These are phyloP conservation scores for Armadillidium nasatum DNA, from an alignment of 1,140 invertebrate genomes.

Conservation along the genomic window DNA sequence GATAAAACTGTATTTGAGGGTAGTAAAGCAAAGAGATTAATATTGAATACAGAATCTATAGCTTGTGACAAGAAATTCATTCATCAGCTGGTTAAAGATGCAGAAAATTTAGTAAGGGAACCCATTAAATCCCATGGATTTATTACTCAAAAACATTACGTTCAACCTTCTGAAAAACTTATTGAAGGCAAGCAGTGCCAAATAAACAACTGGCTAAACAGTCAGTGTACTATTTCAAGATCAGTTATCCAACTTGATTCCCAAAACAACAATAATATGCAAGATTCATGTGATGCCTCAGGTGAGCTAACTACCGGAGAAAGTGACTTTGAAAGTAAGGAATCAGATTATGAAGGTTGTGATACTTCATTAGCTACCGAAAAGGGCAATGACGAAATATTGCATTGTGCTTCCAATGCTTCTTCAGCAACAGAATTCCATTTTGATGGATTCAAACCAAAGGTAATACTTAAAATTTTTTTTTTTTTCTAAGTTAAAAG, in stretches of 20 bases:
- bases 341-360: conserved; percentile 67
- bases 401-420: background rate
- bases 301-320: conserved; percentile 78
- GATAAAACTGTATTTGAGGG: too few relatives aligned
- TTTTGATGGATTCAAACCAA: too few relatives aligned
- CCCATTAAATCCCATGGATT: background rate
- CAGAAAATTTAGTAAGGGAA: conserved; percentile 61
- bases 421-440: too few relatives aligned
- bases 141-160: background rate
- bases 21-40: conserved; percentile 1
- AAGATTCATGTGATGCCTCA: conserved; percentile 76
- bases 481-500: too few relatives aligned
- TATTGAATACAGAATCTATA: conserved; percentile 31
- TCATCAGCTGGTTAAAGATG: conserved; percentile 62
- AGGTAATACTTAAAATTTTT: too few relatives aligned
- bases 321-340: conserved; percentile 58
- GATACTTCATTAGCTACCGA: conserved; percentile 58
- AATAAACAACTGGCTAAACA: conserved; percentile 64
- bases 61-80: conserved; percentile 54
- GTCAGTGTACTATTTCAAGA: conserved; percentile 45
- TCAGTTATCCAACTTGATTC: conserved; percentile 4
- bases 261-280: conserved; percentile 24
- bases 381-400: background rate
- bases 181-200: conserved; percentile 59
- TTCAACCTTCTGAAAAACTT: background rate